Evolutionary conservation across 2,888 invertebrate genomes (phyloP).

Genomic region (Tigriopus californicus): DNA sequence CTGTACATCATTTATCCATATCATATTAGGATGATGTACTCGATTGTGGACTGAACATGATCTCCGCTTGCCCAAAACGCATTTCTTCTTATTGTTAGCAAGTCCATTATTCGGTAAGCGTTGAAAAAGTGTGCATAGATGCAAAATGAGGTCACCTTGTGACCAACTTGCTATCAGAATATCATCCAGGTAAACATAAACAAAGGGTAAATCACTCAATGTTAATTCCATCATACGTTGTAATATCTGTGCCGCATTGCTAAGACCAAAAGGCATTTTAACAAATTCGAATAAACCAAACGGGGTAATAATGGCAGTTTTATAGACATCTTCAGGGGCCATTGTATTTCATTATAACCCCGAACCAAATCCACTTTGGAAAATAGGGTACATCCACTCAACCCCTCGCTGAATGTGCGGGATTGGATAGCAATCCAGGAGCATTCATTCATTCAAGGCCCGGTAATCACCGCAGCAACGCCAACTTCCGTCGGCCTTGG

Average conservation of each 20-base stretch:
- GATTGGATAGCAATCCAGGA: slow-evolving; percentile 26
- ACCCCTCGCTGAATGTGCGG: slow-evolving; percentile 23
- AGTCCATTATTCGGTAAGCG: not conserved
- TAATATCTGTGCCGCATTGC: slow-evolving; percentile 28
- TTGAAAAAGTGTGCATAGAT: not conserved
- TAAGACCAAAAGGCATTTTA: slow-evolving; percentile 25
- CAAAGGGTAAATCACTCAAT: slow-evolving; percentile 22
- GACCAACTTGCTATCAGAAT: slow-evolving; percentile 19
- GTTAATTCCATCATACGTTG: slow-evolving; percentile 26
- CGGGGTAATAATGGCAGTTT: slow-evolving; percentile 27
- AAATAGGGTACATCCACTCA: slow-evolving; percentile 22
- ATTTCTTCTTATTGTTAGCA: too few relatives aligned
- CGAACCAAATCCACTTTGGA: too few relatives aligned
- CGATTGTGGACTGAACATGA: too few relatives aligned
- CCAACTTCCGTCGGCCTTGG: too few relatives aligned
- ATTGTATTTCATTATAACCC: slow-evolving; percentile 22
- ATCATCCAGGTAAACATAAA: slow-evolving; percentile 20
- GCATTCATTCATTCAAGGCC: slow-evolving; percentile 17
- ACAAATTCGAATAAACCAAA: slow-evolving; percentile 26
- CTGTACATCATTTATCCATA: too few relatives aligned
- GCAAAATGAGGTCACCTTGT: not conserved
- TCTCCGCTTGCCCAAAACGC: too few relatives aligned
- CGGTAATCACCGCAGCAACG: too few relatives aligned
- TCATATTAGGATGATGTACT: too few relatives aligned
- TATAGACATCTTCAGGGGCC: slow-evolving; percentile 23